These are phyloP conservation scores for Oreonectes daqikongensis DNA, from an alignment of 2,797 vertebrate species.

Conservation along the genomic window DNA sequence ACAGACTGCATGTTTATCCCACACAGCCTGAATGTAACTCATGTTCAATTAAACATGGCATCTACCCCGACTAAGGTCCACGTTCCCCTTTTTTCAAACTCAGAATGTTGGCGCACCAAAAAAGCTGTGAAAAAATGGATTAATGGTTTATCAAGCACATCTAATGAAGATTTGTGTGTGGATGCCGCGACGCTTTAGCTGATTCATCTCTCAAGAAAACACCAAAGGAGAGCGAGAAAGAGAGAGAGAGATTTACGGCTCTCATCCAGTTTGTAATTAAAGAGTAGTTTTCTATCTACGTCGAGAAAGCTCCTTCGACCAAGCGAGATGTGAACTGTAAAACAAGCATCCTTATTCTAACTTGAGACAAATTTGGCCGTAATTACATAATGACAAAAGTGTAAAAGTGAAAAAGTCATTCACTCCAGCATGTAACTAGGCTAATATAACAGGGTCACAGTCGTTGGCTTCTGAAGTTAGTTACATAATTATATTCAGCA, in stretches of 20 bases:
- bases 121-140: slow-evolving; percentile 69
- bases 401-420: slow-evolving; percentile 14
- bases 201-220: slow-evolving; percentile 72
- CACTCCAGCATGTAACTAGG: slow-evolving; percentile 18
- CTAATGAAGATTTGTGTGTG: slow-evolving; percentile 76
- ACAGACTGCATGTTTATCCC: neutral
- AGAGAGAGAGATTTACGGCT: slow-evolving; percentile 63
- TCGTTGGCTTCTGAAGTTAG: slow-evolving; percentile 11
- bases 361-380: neutral
- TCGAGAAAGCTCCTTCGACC: slow-evolving; percentile 46
- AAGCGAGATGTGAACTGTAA: slow-evolving; percentile 47
- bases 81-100: slow-evolving; percentile 60
- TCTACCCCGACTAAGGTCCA: neutral
- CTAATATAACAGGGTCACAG: slow-evolving; percentile 16
- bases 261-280: slow-evolving; percentile 65
- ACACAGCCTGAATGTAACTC: neutral
- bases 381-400: slow-evolving; percentile 20
- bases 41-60: too few species aligned
- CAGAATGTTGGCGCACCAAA: slow-evolving; percentile 64
- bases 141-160: slow-evolving; percentile 74
- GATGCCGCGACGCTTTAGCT: slow-evolving; percentile 66
- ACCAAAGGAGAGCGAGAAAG: slow-evolving; percentile 43
- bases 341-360: slow-evolving; percentile 15
- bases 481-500: slow-evolving; percentile 26
- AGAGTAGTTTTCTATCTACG: slow-evolving; percentile 54